Conservation (phyloP, 2,888 invertebrate genomes). For the Ophion costatus region DNA sequence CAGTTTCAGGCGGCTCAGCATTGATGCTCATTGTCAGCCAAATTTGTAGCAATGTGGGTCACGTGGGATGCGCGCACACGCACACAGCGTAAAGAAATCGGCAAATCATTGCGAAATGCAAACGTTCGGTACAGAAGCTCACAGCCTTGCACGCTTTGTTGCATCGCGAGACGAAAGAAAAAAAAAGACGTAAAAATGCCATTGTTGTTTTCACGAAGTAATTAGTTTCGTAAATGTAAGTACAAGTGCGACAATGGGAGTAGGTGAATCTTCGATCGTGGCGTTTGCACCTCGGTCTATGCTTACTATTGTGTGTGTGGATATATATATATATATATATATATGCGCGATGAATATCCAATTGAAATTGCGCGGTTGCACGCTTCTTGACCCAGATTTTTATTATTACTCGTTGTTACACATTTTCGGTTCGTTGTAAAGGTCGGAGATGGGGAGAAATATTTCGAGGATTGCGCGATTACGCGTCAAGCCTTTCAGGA, state of each 20-base stretch:
- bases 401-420: not conserved
- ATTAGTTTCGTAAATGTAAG: conserved; percentile 15
- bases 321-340: too few relatives aligned
- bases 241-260: not conserved
- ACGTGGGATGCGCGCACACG: not conserved
- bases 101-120: conserved; percentile 9
- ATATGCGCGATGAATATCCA: too few relatives aligned
- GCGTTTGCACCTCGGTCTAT: too few relatives aligned
- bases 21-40: not conserved
- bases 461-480: too few relatives aligned
- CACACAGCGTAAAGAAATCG: too few relatives aligned
- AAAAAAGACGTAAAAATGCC: not conserved
- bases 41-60: conserved; percentile 4
- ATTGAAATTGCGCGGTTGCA: not conserved
- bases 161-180: not conserved
- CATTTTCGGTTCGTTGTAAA: too few relatives aligned
- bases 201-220: not conserved
- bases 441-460: too few relatives aligned
- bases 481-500: too few relatives aligned
- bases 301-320: too few relatives aligned
- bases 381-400: conserved; percentile 20
- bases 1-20: too few relatives aligned
- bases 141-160: not conserved
- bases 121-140: not conserved
- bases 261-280: conserved; percentile 4